A percentile compares a stretch with the other conserved stretches of the same genome.
phyloP scores from a whole-genome alignment of 2,888 invertebrate genomes.

The Griposia aprilina region DNA sequence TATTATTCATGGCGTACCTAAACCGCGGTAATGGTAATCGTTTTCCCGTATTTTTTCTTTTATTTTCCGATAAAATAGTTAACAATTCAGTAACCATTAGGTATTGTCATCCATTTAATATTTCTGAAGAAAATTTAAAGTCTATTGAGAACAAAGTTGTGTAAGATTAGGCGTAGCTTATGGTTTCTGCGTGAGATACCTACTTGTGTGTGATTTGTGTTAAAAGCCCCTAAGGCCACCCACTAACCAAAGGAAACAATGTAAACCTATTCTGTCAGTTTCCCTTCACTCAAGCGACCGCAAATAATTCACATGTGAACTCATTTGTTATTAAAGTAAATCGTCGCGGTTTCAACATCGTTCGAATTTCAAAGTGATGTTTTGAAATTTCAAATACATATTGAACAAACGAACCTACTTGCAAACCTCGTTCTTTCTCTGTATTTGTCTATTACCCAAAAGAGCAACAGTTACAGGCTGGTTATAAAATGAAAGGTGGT shows the following conservation, averaged over 20 bases:
- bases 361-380: constrained; percentile 7
- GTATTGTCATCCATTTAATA: neutral
- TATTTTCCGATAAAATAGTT: constrained; percentile 14
- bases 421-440: neutral
- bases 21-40: constrained; percentile 10
- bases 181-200: neutral
- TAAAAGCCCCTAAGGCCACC: neutral
- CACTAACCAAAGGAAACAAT: neutral
- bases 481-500: neutral
- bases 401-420: neutral
- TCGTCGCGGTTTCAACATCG: neutral
- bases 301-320: neutral
- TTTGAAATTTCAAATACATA: neutral
- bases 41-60: neutral
- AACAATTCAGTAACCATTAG: constrained; percentile 37
- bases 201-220: neutral
- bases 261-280: neutral
- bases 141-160: neutral
- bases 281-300: neutral
- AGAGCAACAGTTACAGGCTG: neutral
- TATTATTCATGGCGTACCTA: constrained; percentile 41
- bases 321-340: constrained; percentile 14
- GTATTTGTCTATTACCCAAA: neutral
- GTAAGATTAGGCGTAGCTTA: neutral
- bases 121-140: constrained; percentile 1